Evolutionary conservation across 2,113 vertebrate species (phyloP).

Genomic region (Pollimyrus isidori): DNA sequence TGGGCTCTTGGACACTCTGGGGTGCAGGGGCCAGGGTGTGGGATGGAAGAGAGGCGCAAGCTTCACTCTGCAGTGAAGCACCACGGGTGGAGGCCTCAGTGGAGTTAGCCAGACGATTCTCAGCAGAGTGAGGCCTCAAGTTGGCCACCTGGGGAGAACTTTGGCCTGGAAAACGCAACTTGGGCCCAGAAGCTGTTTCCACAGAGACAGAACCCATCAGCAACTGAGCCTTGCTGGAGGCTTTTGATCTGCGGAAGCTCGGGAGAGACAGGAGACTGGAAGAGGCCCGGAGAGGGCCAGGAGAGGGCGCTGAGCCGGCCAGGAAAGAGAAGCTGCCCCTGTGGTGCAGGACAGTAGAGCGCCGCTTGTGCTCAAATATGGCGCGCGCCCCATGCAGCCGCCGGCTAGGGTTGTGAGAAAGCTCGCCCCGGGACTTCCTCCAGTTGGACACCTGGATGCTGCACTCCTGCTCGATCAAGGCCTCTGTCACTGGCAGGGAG

Average conservation of each 20-base stretch:
- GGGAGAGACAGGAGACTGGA: constrained; percentile 79
- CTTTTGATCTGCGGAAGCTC: constrained; percentile 59
- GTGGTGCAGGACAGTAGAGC: constrained; percentile 62
- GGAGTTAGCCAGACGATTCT: not conserved
- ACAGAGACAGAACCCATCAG: constrained; percentile 58
- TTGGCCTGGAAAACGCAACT: constrained; percentile 10
- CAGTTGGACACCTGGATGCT: constrained; percentile 76
- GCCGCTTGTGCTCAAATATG: constrained; percentile 66
- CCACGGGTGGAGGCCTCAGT: constrained; percentile 12
- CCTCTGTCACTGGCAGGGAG: constrained; percentile 70
- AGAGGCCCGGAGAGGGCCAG: constrained; percentile 69
- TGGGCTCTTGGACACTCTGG: constrained; percentile 65
- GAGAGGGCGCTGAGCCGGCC: constrained; percentile 46
- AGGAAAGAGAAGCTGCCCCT: constrained; percentile 65
- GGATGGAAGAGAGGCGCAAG: constrained; percentile 26
- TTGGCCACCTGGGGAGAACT: no score
- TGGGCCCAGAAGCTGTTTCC: constrained; percentile 30
- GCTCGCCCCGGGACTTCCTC: constrained; percentile 75
- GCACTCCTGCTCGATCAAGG: constrained; percentile 78
- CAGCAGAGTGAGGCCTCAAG: not conserved
- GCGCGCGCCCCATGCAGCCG: constrained; percentile 74
- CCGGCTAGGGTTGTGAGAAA: constrained; percentile 70
- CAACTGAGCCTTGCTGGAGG: constrained; percentile 41
- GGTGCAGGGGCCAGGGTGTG: constrained; percentile 39
- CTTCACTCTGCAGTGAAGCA: constrained; percentile 28